Percentiles rank a stretch among this genome's conserved stretches.
These are phyloP conservation scores for Myripristis jacobus DNA, from an alignment of 2,797 vertebrate species.

Conservation along the genomic window DNA sequence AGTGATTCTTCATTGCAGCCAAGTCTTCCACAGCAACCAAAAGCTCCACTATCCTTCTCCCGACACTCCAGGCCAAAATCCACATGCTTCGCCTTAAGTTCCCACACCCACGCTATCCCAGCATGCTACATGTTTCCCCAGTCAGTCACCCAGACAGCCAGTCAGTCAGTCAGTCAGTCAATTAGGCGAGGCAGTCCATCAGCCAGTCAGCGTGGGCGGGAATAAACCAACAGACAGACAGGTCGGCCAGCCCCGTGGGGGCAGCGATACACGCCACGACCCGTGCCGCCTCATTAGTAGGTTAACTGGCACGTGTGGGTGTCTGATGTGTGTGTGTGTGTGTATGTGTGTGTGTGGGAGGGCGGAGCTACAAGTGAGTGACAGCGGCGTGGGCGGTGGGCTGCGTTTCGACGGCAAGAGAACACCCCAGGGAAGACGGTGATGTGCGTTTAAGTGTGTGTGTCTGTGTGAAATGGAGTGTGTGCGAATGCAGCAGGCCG, in stretches of 20 bases:
- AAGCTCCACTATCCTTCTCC: conserved; percentile 2
- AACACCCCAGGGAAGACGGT: conserved; percentile 40
- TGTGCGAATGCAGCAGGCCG: conserved; percentile 27
- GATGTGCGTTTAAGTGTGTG: conserved; percentile 36
- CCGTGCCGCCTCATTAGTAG: conserved; percentile 70
- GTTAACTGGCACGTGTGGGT: conserved; percentile 77
- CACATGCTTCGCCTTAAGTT: conserved; percentile 46
- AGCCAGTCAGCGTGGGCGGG: conserved; percentile 67
- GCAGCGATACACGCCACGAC: conserved; percentile 47
- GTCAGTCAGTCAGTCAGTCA: conserved; percentile 67
- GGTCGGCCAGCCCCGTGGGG: conserved; percentile 46
- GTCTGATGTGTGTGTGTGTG: conserved; percentile 35
- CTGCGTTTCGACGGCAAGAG: conserved; percentile 35
- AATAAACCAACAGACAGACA: conserved; percentile 54
- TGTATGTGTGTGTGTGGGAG: conserved; percentile 38
- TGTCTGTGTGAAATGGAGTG: conserved; percentile 46
- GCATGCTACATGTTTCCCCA: conserved; percentile 59
- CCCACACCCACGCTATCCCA: conserved; percentile 74
- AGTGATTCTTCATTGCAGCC: neutral
- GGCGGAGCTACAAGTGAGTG: conserved; percentile 68
- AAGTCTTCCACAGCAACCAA: conserved; percentile 5
- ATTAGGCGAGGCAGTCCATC: conserved; percentile 69
- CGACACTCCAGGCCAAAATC: conserved; percentile 15
- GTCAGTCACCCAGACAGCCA: conserved; percentile 56
- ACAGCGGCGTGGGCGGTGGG: conserved; percentile 70